A percentile compares a stretch with the other conserved stretches of the same genome.
Conservation (phyloP, 2,888 invertebrate species). For the Tanypteryx hageni region DNA sequence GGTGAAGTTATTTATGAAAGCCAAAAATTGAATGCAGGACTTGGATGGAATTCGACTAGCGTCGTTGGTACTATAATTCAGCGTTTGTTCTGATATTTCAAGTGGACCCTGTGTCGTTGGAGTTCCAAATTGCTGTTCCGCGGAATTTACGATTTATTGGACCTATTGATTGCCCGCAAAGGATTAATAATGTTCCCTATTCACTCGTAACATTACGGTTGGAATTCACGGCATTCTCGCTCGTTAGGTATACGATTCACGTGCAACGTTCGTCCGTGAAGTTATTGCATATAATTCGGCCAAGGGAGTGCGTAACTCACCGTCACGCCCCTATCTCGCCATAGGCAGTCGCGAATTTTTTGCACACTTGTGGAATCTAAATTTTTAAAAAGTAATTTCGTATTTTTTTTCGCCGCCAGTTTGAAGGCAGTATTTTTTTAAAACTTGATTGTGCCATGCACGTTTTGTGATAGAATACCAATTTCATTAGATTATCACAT, state of each 20-base stretch:
- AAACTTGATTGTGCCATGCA: no score
- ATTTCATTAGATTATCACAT: no score
- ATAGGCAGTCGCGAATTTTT: background rate
- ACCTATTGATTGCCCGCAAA: background rate
- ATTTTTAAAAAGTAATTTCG: background rate
- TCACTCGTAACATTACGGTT: background rate
- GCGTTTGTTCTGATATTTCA: no score
- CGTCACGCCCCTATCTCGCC: background rate
- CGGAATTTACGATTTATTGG: background rate
- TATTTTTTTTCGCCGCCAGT: background rate
- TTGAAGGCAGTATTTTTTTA: background rate
- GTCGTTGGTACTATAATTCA: no score
- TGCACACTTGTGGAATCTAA: conserved; percentile 15
- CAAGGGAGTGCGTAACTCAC: conserved; percentile 5
- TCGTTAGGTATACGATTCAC: background rate
- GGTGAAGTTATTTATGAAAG: no score
- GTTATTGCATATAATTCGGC: background rate
- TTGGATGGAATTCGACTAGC: no score
- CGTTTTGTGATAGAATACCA: no score
- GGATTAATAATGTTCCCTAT: background rate
- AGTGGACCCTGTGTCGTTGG: no score
- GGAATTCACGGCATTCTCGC: background rate
- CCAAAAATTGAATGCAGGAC: no score
- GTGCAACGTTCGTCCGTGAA: background rate
- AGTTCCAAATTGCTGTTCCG: background rate